Percentiles rank a stretch among this genome's conserved stretches.
phyloP scores from a whole-genome alignment of 2,797 vertebrate species.

The Periophthalmus magnuspinnatus region DNA sequence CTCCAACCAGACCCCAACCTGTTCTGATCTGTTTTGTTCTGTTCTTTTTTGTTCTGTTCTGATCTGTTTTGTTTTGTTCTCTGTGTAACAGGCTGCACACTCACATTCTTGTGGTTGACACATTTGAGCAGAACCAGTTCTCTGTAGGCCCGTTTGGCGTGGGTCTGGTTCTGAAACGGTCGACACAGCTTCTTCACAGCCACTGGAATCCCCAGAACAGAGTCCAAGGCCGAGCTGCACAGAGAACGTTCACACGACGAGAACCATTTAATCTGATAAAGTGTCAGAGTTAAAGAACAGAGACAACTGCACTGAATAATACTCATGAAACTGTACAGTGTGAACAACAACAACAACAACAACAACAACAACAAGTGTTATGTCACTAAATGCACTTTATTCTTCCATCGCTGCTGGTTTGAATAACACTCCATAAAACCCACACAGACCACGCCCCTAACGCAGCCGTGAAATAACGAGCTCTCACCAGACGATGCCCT shows the following conservation, averaged over 20 bases:
- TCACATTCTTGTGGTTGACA: slow-evolving; percentile 98
- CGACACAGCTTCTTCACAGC: slow-evolving; percentile 97
- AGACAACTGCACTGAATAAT: too few relatives aligned
- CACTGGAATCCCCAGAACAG: slow-evolving; percentile 89
- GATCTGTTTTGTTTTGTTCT: too few relatives aligned
- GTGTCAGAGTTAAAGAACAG: too few relatives aligned
- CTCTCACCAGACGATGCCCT: slow-evolving; percentile 97
- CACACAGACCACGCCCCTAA: neutral
- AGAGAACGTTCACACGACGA: slow-evolving; percentile 5
- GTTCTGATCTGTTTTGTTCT: too few relatives aligned
- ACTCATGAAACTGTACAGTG: too few relatives aligned
- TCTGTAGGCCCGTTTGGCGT: slow-evolving; percentile 95
- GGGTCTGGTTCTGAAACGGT: slow-evolving; percentile 97
- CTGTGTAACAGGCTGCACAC: slow-evolving; percentile 30
- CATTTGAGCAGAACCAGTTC: slow-evolving; percentile 97
- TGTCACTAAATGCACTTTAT: too few relatives aligned
- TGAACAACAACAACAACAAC: too few relatives aligned
- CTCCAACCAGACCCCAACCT: too few relatives aligned
- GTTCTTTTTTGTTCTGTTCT: too few relatives aligned
- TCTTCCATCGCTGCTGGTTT: too few relatives aligned
- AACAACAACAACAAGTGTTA: too few relatives aligned
- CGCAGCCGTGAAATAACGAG: neutral
- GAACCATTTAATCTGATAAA: slow-evolving; percentile 17
- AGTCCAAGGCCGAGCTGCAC: slow-evolving; percentile 91
- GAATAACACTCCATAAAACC: neutral